Conservation (phyloP, 1,140 invertebrate species). For the Paralvinella palmiformis region DNA sequence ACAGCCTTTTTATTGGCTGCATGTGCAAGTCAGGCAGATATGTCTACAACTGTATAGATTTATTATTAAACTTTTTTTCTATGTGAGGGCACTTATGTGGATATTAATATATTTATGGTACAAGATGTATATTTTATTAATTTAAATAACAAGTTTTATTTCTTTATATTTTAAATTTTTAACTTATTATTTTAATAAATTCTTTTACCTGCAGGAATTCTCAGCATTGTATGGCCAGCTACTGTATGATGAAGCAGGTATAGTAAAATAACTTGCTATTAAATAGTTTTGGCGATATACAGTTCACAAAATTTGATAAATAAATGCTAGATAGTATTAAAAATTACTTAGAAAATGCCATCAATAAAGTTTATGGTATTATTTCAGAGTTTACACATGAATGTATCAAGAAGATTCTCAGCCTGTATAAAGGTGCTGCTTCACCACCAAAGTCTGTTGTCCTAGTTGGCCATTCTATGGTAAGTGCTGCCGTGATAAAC, state of each 20-base stretch:
- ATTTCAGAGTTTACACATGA: slow-evolving; percentile 61
- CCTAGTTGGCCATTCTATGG: slow-evolving; percentile 87
- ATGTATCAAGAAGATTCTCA: slow-evolving; percentile 67
- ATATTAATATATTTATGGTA: too few relatives aligned
- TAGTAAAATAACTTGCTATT: neutral
- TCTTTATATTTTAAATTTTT: neutral
- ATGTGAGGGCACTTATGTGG: too few relatives aligned
- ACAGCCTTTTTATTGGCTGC: too few relatives aligned
- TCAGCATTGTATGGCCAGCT: slow-evolving; percentile 72
- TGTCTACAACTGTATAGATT: too few relatives aligned
- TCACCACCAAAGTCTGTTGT: slow-evolving; percentile 61
- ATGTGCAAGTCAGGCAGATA: too few relatives aligned
- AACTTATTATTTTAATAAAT: neutral
- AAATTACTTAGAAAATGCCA: neutral
- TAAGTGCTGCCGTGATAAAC: too few relatives aligned
- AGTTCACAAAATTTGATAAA: too few relatives aligned
- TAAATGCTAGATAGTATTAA: neutral
- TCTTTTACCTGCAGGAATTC: slow-evolving; percentile 55
- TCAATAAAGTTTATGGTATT: neutral
- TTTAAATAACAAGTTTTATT: slow-evolving; percentile 4
- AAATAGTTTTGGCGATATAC: neutral
- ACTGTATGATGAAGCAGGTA: slow-evolving; percentile 65
- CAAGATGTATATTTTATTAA: too few relatives aligned
- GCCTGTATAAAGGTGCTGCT: slow-evolving; percentile 60
- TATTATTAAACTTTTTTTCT: too few relatives aligned